Evolutionary conservation across 2,888 invertebrate species (phyloP).

Genomic region (Lasioglossum oenotherae): DNA sequence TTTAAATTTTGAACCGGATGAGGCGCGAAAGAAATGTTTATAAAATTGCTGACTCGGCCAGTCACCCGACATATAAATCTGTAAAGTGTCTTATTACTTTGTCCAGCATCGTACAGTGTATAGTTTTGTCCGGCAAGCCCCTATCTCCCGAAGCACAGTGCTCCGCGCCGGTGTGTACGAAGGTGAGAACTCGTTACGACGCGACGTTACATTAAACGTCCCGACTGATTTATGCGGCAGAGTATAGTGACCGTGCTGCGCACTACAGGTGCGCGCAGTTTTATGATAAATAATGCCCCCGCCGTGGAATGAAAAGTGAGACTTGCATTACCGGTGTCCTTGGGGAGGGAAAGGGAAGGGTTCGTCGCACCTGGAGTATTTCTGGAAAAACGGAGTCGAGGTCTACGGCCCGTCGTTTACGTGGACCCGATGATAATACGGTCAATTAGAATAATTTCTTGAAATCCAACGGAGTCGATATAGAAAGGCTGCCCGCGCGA

Average conservation of each 20-base stretch:
- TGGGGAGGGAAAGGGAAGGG: constrained; percentile 69
- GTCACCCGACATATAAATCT: neutral
- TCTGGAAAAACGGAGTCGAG: constrained; percentile 59
- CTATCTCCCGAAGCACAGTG: neutral
- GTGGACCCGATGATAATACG: constrained; percentile 18
- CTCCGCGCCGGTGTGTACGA: neutral
- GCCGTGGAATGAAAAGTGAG: constrained; percentile 62
- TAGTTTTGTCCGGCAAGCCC: neutral
- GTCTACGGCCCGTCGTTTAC: constrained; percentile 30
- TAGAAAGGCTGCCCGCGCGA: constrained; percentile 40
- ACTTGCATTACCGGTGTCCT: constrained; percentile 56
- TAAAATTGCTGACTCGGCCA: neutral
- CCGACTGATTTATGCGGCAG: constrained; percentile 65
- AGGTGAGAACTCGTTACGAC: constrained; percentile 68
- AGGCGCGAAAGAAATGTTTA: neutral
- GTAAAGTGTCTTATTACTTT: neutral
- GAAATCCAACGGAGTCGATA: constrained; percentile 24
- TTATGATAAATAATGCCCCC: constrained; percentile 59
- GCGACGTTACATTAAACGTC: constrained; percentile 55
- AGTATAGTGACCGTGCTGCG: constrained; percentile 51
- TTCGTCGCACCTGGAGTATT: constrained; percentile 53
- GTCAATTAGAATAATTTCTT: constrained; percentile 59
- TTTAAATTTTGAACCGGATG: too few relatives aligned
- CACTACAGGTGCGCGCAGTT: constrained; percentile 54
- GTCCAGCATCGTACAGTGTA: neutral